These are phyloP conservation scores for Eurytoma californica DNA, from an alignment of 2,888 invertebrate species.

Conservation along the genomic window DNA sequence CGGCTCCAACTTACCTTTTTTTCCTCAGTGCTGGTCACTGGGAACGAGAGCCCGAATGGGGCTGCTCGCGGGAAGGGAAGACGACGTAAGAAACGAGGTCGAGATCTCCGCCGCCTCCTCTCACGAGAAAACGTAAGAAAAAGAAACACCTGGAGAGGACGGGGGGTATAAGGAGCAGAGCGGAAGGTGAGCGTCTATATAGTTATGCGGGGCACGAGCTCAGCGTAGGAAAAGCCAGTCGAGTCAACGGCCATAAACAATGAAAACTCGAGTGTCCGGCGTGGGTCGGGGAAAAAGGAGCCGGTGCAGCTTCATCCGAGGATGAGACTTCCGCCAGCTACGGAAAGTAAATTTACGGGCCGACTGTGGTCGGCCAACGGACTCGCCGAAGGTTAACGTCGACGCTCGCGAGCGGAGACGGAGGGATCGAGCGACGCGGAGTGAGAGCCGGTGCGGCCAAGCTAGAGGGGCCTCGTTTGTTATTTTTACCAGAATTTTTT, in stretches of 20 bases:
- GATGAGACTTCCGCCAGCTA: slow-evolving; percentile 63
- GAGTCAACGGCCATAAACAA: slow-evolving; percentile 62
- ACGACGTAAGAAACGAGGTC: slow-evolving; percentile 45
- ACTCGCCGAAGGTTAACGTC: slow-evolving; percentile 25
- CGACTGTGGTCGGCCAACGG: slow-evolving; percentile 56
- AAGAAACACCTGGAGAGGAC: slow-evolving; percentile 17
- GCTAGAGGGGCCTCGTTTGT: slow-evolving; percentile 25
- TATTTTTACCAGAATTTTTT: not conserved
- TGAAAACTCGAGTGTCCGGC: slow-evolving; percentile 63
- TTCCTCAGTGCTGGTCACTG: slow-evolving; percentile 28
- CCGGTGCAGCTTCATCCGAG: slow-evolving; percentile 57
- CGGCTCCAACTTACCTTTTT: not conserved
- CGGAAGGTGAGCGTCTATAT: slow-evolving; percentile 1
- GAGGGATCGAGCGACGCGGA: not conserved
- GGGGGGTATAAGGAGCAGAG: slow-evolving; percentile 1
- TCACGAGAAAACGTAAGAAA: slow-evolving; percentile 3
- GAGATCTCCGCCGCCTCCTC: slow-evolving; percentile 26
- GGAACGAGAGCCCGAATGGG: slow-evolving; percentile 20
- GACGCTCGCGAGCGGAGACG: not conserved
- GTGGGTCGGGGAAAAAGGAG: slow-evolving; percentile 42
- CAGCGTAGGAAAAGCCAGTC: slow-evolving; percentile 2
- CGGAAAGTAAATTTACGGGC: slow-evolving; percentile 68
- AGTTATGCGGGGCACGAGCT: not conserved
- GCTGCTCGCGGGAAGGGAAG: not conserved
- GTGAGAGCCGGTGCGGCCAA: slow-evolving; percentile 10